Evolutionary conservation across 1,140 invertebrate genomes (phyloP).

Genomic region (Reticulitermes speratus): DNA sequence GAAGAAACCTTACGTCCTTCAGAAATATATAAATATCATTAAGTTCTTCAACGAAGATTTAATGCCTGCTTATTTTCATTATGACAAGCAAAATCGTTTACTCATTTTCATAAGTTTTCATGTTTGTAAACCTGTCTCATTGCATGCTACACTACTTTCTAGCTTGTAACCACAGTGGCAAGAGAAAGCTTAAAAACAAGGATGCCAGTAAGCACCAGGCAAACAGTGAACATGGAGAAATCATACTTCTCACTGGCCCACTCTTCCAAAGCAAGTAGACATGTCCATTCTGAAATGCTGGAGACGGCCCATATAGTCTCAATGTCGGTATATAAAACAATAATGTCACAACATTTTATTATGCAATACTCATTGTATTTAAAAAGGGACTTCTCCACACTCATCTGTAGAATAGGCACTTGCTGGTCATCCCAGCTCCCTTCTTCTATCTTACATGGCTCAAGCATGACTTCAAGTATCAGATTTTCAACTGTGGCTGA

Average conservation of each 20-base stretch:
- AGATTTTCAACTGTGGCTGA: slow-evolving; percentile 42
- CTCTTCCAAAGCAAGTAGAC: slow-evolving; percentile 4
- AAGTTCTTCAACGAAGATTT: not conserved
- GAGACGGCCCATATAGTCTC: not conserved
- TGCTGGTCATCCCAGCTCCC: not conserved
- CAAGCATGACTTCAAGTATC: not conserved
- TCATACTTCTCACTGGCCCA: not conserved
- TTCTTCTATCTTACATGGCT: slow-evolving; percentile 2
- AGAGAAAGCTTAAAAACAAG: not conserved
- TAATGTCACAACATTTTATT: not conserved
- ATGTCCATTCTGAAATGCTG: slow-evolving; percentile 1
- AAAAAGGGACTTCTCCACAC: slow-evolving; percentile 19
- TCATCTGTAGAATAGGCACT: not conserved
- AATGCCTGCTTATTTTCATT: not conserved
- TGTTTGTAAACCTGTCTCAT: not conserved
- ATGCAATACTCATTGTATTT: not conserved
- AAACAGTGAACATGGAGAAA: slow-evolving; percentile 24
- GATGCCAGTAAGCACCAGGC: not conserved
- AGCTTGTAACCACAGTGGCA: not conserved
- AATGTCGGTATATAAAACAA: not conserved
- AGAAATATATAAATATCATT: not conserved
- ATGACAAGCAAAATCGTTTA: not conserved
- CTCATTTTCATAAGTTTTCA: not conserved
- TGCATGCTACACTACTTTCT: not conserved
- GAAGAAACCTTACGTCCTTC: not conserved